Conservation (phyloP, 2,888 invertebrate species). For the Hirtodrosophila cameraria region DNA sequence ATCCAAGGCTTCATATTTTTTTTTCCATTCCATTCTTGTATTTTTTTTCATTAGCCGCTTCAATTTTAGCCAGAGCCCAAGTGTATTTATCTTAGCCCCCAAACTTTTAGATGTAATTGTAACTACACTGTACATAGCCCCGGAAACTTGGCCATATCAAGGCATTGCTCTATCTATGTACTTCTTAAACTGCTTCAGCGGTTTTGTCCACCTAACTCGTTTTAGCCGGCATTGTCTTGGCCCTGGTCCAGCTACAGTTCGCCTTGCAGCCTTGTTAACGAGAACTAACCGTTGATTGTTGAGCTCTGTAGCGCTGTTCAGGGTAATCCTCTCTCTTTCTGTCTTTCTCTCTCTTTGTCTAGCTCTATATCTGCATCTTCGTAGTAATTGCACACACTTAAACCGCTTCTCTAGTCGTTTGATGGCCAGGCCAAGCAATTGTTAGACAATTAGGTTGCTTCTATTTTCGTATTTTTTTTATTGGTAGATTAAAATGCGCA, state of each 20-base stretch:
- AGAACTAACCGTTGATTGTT: constrained; percentile 44
- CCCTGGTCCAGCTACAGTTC: constrained; percentile 29
- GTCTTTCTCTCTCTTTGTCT: not conserved
- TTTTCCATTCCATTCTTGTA: constrained; percentile 18
- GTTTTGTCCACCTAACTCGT: constrained; percentile 15
- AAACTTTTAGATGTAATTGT: constrained; percentile 67
- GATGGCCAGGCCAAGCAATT: constrained; percentile 69
- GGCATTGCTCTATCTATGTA: constrained; percentile 10
- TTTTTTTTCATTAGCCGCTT: constrained; percentile 71
- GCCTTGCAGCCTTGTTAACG: constrained; percentile 51
- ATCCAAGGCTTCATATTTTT: constrained; percentile 56
- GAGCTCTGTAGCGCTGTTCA: constrained; percentile 1
- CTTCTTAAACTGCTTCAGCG: constrained; percentile 28
- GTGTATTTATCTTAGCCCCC: constrained; percentile 77
- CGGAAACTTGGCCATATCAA: constrained; percentile 60
- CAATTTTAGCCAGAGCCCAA: constrained; percentile 65
- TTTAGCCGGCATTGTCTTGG: constrained; percentile 38
- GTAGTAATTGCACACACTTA: constrained; percentile 74
- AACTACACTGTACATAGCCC: constrained; percentile 39
- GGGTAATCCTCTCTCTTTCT: not conserved
- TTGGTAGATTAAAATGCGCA: not conserved
- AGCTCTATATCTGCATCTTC: constrained; percentile 64
- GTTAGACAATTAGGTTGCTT: constrained; percentile 67
- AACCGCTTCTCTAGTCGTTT: constrained; percentile 71
- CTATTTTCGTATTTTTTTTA: constrained; percentile 8